Percentiles rank a stretch among this genome's conserved stretches.
These are phyloP conservation scores for Drosophila lacertosa DNA, from an alignment of 1,140 invertebrate species.

Conservation along the genomic window DNA sequence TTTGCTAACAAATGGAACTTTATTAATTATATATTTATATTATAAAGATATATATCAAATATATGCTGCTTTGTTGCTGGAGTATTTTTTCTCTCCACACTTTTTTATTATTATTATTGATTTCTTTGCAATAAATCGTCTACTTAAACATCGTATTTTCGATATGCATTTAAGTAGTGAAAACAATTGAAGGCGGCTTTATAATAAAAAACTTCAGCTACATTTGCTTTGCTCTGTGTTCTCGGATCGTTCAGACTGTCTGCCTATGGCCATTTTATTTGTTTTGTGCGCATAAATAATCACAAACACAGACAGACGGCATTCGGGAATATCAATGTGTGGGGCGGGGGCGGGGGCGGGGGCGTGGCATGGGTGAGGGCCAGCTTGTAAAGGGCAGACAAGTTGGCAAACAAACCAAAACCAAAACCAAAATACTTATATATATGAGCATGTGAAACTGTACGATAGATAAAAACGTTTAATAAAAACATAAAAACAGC, in stretches of 20 bases:
- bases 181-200: constrained; percentile 55
- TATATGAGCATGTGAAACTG: constrained; percentile 49
- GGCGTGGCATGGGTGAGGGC: no score
- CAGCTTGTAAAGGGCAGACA: constrained; percentile 22
- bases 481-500: constrained; percentile 57
- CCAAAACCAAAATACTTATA: constrained; percentile 34
- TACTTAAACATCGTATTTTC: constrained; percentile 8
- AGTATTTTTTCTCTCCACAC: no score
- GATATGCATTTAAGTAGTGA: constrained; percentile 28
- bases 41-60: no score
- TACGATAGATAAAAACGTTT: constrained; percentile 62
- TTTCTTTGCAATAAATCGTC: background rate
- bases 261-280: constrained; percentile 56
- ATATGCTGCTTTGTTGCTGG: no score
- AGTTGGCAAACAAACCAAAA: constrained; percentile 66
- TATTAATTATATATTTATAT: no score
- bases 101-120: no score
- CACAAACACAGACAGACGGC: constrained; percentile 15
- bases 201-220: constrained; percentile 21
- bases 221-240: constrained; percentile 10
- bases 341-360: constrained; percentile 15
- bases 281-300: constrained; percentile 73
- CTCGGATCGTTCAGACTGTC: constrained; percentile 15
- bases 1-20: no score
- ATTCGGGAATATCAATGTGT: background rate